phyloP scores from a whole-genome alignment of 2,113 vertebrate species.

The Peucedramus taeniatus region DNA sequence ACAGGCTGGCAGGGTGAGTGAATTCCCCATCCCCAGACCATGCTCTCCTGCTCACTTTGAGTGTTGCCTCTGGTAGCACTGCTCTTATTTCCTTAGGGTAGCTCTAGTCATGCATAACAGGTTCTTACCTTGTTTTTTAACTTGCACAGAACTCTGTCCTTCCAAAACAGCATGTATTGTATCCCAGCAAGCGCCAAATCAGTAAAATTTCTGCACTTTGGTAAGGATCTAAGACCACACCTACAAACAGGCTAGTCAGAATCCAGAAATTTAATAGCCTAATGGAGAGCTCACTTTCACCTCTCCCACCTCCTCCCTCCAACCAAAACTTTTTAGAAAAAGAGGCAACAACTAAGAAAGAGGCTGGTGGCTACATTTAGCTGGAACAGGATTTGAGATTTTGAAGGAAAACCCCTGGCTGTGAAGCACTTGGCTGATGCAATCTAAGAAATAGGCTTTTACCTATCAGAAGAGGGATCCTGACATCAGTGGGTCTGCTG shows the following conservation, averaged over 20 bases:
- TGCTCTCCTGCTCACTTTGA: neutral
- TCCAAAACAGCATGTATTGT: neutral
- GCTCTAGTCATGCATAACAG: neutral
- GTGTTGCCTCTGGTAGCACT: neutral
- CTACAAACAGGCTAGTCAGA: neutral
- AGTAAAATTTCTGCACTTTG: neutral
- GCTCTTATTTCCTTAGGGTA: neutral
- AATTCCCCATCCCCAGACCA: neutral
- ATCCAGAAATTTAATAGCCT: neutral
- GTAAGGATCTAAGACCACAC: neutral
- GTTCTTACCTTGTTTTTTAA: neutral
- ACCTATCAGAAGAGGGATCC: slow-evolving; percentile 3
- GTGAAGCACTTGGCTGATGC: slow-evolving; percentile 38
- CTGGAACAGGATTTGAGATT: slow-evolving; percentile 44
- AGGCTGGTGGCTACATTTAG: slow-evolving; percentile 14
- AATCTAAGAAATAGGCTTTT: slow-evolving; percentile 33
- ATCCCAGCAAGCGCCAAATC: neutral
- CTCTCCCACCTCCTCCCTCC: neutral
- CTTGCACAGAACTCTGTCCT: neutral
- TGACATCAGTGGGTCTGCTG: neutral
- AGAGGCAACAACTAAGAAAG: neutral
- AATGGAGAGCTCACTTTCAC: neutral
- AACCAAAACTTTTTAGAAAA: neutral
- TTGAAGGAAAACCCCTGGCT: slow-evolving; percentile 47
- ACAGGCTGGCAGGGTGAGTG: neutral